Conservation (phyloP, 2,113 vertebrate genomes). For the Vanacampus margaritifer region DNA sequence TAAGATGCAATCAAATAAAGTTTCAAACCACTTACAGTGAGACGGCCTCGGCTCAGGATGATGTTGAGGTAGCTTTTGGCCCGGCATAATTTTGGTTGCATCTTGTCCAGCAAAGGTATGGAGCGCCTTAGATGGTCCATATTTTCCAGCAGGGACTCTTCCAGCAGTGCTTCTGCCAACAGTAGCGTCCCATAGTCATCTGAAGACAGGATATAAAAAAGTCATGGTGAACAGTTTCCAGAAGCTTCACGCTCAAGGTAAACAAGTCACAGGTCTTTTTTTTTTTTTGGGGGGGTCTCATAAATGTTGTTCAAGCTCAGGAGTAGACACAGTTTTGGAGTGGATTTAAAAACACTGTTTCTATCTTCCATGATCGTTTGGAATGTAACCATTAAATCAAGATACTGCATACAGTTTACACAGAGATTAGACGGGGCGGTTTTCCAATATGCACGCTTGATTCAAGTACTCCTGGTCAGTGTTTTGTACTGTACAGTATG, state of each 20-base stretch:
- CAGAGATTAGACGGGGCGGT: constrained; percentile 5
- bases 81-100: constrained; percentile 77
- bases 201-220: constrained; percentile 42
- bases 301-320: constrained; percentile 23
- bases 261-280: background rate
- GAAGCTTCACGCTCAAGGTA: constrained; percentile 9
- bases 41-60: constrained; percentile 82
- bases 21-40: constrained; percentile 70
- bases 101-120: constrained; percentile 79
- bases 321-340: background rate
- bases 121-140: constrained; percentile 77
- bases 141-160: constrained; percentile 88
- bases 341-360: background rate
- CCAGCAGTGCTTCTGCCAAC: constrained; percentile 84
- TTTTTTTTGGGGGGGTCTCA: constrained; percentile 1
- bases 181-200: constrained; percentile 87
- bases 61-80: constrained; percentile 82
- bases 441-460: constrained; percentile 38
- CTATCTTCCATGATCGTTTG: background rate
- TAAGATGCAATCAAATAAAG: no score
- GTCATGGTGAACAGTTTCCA: constrained; percentile 9
- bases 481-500: constrained; percentile 6
- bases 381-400: background rate
- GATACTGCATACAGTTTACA: constrained; percentile 11
- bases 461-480: constrained; percentile 60